Conservation (phyloP, 2,113 vertebrate genomes). For the human (Homo sapiens) region GRCh38 chr14:60461501-60462000, state of each 20-base stretch:
- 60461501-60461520: constrained; percentile 85
- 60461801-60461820: constrained; percentile 16
- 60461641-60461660: background rate
- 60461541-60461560: constrained; percentile 64
- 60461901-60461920: constrained; percentile 35
- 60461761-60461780: constrained; percentile 35
- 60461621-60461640: constrained; percentile 27
- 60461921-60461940: constrained; percentile 22
- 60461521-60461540: constrained; percentile 70
- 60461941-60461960: background rate
- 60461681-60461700: background rate
- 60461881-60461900: background rate
- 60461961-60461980: background rate
- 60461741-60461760: constrained; percentile 28
- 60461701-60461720: background rate
- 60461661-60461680: background rate
- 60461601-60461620: constrained; percentile 63
- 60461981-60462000: background rate
- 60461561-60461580: constrained; percentile 35
- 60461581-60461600: constrained; percentile 78
- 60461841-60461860: constrained; percentile 6
- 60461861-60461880: background rate
- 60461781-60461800: constrained; percentile 8
- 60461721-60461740: constrained; percentile 13
- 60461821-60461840: constrained; percentile 15